Conservation (phyloP, 2,797 vertebrate genomes). For the Trachurus trachurus region DNA sequence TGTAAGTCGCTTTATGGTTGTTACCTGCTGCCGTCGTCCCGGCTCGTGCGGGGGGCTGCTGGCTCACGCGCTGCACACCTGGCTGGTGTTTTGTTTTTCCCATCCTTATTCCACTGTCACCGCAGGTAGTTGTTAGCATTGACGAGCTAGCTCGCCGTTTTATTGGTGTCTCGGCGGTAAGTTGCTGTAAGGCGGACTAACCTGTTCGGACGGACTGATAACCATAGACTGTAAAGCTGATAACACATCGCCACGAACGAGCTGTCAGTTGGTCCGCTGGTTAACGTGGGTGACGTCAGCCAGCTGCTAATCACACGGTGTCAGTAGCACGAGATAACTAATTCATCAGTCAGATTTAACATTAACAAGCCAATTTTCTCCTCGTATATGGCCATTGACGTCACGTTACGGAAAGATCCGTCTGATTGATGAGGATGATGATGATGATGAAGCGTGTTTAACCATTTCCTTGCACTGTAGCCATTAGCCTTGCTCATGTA, state of each 20-base stretch:
- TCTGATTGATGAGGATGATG: conserved; percentile 8
- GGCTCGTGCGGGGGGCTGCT: fast-evolving
- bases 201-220: background rate
- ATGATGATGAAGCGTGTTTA: background rate
- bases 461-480: background rate
- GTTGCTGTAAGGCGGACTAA: conserved; percentile 38
- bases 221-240: too few species aligned
- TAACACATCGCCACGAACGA: background rate
- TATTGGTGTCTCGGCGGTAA: conserved; percentile 1
- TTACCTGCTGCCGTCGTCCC: background rate
- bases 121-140: conserved; percentile 21
- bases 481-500: fast-evolving
- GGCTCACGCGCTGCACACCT: fast-evolving
- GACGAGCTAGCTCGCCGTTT: conserved; percentile 28
- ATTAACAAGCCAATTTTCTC: background rate
- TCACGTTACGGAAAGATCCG: conserved; percentile 8
- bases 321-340: background rate
- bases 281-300: conserved; percentile 3
- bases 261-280: conserved; percentile 8
- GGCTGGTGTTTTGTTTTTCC: too few species aligned
- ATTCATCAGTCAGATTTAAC: background rate
- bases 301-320: conserved; percentile 5
- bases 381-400: background rate
- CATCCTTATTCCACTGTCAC: too few species aligned
- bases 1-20: conserved; percentile 51